A percentile compares a stretch with the other conserved stretches of the same genome.
Conservation (phyloP, 2,888 invertebrate genomes). For the Tiliacea citrago region DNA sequence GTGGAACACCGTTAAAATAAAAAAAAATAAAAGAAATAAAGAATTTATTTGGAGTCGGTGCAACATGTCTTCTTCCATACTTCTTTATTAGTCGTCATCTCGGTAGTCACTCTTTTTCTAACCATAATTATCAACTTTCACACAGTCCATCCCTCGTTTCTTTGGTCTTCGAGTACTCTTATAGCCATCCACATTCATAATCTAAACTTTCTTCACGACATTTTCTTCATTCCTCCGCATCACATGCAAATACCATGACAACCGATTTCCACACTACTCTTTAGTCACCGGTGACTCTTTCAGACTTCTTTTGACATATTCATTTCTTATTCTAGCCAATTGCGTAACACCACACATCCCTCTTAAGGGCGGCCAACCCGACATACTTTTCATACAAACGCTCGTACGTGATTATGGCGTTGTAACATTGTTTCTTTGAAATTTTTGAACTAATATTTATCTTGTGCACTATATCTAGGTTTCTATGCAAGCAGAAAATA, state of each 20-base stretch:
- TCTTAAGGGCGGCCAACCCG: too few species aligned
- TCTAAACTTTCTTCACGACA: neutral
- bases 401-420: too few species aligned
- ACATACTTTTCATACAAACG: too few species aligned
- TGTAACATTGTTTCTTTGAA: too few species aligned
- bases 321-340: too few species aligned
- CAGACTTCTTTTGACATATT: neutral
- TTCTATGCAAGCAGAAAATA: too few species aligned
- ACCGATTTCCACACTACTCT: neutral
- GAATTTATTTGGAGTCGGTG: neutral
- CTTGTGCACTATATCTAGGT: too few species aligned
- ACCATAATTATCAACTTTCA: neutral
- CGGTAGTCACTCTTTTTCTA: neutral
- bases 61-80: neutral
- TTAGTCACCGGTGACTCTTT: neutral
- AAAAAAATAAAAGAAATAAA: too few species aligned
- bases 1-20: too few species aligned
- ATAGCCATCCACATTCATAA: neutral
- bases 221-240: neutral
- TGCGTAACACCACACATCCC: neutral
- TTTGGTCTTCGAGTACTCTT: neutral
- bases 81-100: neutral
- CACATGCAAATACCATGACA: neutral
- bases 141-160: neutral
- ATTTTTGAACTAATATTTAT: too few species aligned